Evolutionary conservation across 2,888 invertebrate species (phyloP).

Genomic region (Caenorhabditis sp.): DNA sequence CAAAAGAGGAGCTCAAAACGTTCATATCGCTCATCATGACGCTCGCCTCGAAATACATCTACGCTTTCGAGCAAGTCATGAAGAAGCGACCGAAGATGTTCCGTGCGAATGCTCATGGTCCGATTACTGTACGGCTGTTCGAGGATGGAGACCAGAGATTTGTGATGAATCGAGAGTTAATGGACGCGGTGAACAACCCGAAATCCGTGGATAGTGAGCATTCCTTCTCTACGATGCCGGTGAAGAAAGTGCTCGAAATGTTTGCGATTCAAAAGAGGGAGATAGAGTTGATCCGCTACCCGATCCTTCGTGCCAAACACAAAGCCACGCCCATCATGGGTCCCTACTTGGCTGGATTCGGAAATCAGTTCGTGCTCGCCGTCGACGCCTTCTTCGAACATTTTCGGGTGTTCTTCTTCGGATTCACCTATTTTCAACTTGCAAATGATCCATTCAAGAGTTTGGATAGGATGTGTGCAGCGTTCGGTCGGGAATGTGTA

Average conservation of each 20-base stretch:
- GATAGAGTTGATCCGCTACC: slow-evolving; percentile 7
- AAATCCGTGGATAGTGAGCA: too few species aligned
- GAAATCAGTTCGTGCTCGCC: background rate
- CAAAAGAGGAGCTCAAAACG: too few species aligned
- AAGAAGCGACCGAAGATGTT: too few species aligned
- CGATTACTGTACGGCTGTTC: background rate
- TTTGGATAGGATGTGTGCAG: too few species aligned
- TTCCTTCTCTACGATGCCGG: background rate
- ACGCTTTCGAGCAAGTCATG: too few species aligned
- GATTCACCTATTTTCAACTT: background rate
- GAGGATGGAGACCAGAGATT: background rate
- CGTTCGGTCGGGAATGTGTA: too few species aligned
- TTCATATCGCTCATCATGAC: too few species aligned
- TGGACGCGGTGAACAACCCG: background rate
- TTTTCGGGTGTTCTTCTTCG: background rate
- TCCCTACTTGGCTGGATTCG: too few species aligned
- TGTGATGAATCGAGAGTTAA: background rate
- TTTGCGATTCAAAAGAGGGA: too few species aligned
- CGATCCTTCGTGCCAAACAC: slow-evolving; percentile 4
- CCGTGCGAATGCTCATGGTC: too few species aligned
- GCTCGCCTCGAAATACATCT: too few species aligned
- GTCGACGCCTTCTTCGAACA: background rate
- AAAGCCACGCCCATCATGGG: background rate
- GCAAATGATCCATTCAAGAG: background rate
- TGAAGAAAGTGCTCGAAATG: too few species aligned